A percentile compares a stretch with the other conserved stretches of the same genome.
Evolutionary conservation across 2,888 invertebrate species (phyloP).

Genomic region (Eucera pruinosa): DNA sequence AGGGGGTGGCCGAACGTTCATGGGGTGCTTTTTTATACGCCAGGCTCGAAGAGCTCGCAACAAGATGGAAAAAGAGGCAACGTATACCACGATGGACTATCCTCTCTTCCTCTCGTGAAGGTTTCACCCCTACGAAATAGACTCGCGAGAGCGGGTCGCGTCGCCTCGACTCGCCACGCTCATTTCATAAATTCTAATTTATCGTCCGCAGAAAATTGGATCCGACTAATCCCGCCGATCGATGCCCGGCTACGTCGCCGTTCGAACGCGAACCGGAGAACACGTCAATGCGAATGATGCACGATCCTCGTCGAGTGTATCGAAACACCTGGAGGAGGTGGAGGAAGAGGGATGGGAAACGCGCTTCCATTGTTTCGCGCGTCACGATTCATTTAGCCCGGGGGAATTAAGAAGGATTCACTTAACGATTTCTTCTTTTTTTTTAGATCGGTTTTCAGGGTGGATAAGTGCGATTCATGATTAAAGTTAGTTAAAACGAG

Average conservation of each 20-base stretch:
- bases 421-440: too few relatives aligned
- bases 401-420: constrained; percentile 22
- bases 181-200: constrained; percentile 80
- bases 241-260: constrained; percentile 72
- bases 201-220: constrained; percentile 77
- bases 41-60: too few relatives aligned
- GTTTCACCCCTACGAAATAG: constrained; percentile 72
- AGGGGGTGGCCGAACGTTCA: constrained; percentile 60
- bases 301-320: constrained; percentile 39
- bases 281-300: constrained; percentile 61
- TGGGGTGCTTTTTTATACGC: constrained; percentile 47
- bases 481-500: too few relatives aligned
- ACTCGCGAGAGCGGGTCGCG: constrained; percentile 63
- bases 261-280: constrained; percentile 35
- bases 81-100: too few relatives aligned
- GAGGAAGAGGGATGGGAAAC: too few relatives aligned
- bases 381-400: constrained; percentile 38
- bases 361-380: constrained; percentile 22
- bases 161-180: constrained; percentile 73
- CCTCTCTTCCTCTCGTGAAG: too few relatives aligned
- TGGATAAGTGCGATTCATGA: too few relatives aligned
- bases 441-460: background rate
- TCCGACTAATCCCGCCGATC: constrained; percentile 74
- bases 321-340: constrained; percentile 55
- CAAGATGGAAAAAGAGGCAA: too few relatives aligned